phyloP scores from a whole-genome alignment of 2,888 invertebrate genomes.

The Cantharis lateralis region DNA sequence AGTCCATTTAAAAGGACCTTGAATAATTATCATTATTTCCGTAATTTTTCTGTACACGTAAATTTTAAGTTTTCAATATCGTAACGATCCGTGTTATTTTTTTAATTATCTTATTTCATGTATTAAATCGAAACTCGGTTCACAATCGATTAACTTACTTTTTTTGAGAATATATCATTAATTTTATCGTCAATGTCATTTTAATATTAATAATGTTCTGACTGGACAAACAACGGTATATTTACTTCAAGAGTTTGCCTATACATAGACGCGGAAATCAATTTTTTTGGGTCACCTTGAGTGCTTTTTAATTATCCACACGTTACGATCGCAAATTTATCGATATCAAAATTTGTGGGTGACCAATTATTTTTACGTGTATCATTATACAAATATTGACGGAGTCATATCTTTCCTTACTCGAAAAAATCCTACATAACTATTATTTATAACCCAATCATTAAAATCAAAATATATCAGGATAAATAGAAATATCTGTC shows the following conservation, averaged over 20 bases:
- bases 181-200: constrained; percentile 24
- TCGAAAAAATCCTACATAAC: neutral
- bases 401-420: neutral
- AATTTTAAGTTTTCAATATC: neutral
- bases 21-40: neutral
- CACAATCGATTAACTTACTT: neutral
- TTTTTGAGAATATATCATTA: neutral
- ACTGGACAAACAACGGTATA: constrained; percentile 18
- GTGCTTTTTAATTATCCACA: constrained; percentile 6
- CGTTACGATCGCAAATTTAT: neutral
- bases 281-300: constrained; percentile 34
- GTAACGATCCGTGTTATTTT: neutral
- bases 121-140: neutral
- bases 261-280: constrained; percentile 30
- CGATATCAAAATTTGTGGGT: neutral
- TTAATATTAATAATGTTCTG: constrained; percentile 30
- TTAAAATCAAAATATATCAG: neutral
- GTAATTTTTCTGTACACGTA: neutral
- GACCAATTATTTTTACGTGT: neutral
- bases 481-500: no score
- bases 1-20: neutral
- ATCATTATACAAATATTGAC: neutral
- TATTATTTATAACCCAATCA: no score
- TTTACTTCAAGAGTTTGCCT: neutral
- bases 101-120: neutral